A percentile compares a stretch with the other conserved stretches of the same genome.
These are phyloP conservation scores for Symphodus melops DNA, from an alignment of 2,113 vertebrate genomes.

Conservation along the genomic window DNA sequence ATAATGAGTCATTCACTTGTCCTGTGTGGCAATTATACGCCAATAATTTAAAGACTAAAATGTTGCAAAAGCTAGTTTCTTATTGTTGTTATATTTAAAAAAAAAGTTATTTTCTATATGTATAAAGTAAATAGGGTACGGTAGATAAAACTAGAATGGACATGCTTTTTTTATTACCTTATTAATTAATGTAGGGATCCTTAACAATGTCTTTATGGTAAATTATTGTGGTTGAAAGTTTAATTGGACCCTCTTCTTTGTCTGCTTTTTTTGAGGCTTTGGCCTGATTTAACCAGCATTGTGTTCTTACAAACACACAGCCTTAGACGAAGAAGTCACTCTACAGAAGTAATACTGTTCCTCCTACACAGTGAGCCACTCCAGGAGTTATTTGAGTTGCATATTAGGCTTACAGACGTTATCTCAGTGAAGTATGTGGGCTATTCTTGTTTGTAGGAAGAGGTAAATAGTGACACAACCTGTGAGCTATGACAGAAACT, in stretches of 20 bases:
- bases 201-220: neutral
- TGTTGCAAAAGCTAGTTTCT: no score
- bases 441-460: neutral
- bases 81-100: no score
- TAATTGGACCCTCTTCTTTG: neutral
- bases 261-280: neutral
- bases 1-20: no score
- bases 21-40: no score
- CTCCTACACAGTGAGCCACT: neutral
- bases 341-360: neutral
- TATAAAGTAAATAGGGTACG: no score
- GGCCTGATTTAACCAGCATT: no score
- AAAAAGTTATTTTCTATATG: no score
- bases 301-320: no score
- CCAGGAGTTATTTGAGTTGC: neutral
- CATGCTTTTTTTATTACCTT: neutral
- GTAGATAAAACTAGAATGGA: no score
- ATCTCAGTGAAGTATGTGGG: neutral
- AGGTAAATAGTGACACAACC: constrained; percentile 20
- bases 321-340: neutral
- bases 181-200: neutral
- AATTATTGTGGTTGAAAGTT: neutral
- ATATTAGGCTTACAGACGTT: neutral
- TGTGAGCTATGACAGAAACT: constrained; percentile 38
- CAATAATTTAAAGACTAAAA: no score